Conservation (phyloP, 2,888 invertebrate species). For the Osmoderma eremita region DNA sequence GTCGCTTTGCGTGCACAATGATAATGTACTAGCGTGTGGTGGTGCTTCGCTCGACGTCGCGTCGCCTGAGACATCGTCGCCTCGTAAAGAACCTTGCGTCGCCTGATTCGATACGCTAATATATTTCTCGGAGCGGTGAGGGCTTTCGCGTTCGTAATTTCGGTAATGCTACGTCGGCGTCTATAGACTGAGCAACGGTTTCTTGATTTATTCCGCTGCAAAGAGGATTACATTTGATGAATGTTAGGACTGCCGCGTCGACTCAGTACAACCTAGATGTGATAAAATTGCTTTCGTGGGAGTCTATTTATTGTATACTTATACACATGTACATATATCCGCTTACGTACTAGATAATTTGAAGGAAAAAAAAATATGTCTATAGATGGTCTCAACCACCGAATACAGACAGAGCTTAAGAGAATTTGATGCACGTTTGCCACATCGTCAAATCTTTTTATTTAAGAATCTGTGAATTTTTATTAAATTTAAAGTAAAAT, state of each 20-base stretch:
- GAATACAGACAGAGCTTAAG: too few species aligned
- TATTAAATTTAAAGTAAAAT: too few species aligned
- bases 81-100: neutral
- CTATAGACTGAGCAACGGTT: neutral
- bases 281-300: constrained; percentile 1
- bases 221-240: constrained; percentile 36
- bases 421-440: too few species aligned
- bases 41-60: too few species aligned
- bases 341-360: too few species aligned
- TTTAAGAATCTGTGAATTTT: too few species aligned
- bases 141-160: constrained; percentile 21
- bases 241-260: constrained; percentile 10
- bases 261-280: constrained; percentile 25
- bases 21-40: too few species aligned
- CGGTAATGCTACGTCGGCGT: constrained; percentile 11
- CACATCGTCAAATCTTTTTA: too few species aligned
- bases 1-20: too few species aligned
- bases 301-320: constrained; percentile 20
- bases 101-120: constrained; percentile 19
- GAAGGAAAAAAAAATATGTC: too few species aligned
- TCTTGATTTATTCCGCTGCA: constrained; percentile 32
- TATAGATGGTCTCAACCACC: too few species aligned
- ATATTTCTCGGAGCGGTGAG: constrained; percentile 16
- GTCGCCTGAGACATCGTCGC: neutral
- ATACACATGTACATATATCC: neutral